A percentile compares a stretch with the other conserved stretches of the same genome.
Evolutionary conservation across 92 coral and sea anemone genomes (phyloP).

Genomic region (Zoanthus sansibaricus): DNA sequence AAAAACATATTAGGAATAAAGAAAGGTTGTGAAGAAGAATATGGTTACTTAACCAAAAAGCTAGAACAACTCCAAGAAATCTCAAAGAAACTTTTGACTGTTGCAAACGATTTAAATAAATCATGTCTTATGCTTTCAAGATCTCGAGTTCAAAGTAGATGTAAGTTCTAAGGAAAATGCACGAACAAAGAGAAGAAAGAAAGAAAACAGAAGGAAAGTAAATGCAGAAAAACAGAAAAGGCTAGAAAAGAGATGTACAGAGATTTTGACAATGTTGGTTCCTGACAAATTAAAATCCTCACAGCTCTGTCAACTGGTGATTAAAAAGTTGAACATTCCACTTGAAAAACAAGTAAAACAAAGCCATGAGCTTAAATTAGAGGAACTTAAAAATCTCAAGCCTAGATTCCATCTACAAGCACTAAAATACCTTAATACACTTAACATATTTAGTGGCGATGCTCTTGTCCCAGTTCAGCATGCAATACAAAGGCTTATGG

Average conservation of each 20-base stretch:
- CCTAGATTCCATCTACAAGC: background rate
- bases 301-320: background rate
- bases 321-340: no score
- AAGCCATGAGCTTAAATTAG: background rate
- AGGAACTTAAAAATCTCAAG: background rate
- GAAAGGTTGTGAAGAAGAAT: no score
- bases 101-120: background rate
- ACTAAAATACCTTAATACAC: background rate
- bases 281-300: constrained; percentile 48
- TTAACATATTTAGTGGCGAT: background rate
- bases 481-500: background rate
- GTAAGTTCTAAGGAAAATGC: background rate
- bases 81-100: background rate
- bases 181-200: background rate
- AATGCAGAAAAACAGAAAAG: constrained; percentile 39
- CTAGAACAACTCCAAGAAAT: background rate
- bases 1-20: background rate
- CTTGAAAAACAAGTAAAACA: background rate
- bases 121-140: background rate
- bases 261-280: constrained; percentile 44
- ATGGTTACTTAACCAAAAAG: constrained; percentile 10
- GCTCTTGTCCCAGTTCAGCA: background rate
- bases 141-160: background rate
- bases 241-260: constrained; percentile 46
- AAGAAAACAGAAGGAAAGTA: constrained; percentile 6